These are phyloP conservation scores for Sebastes ruberrimus DNA, from an alignment of 2,797 vertebrate species.

Conservation along the genomic window DNA sequence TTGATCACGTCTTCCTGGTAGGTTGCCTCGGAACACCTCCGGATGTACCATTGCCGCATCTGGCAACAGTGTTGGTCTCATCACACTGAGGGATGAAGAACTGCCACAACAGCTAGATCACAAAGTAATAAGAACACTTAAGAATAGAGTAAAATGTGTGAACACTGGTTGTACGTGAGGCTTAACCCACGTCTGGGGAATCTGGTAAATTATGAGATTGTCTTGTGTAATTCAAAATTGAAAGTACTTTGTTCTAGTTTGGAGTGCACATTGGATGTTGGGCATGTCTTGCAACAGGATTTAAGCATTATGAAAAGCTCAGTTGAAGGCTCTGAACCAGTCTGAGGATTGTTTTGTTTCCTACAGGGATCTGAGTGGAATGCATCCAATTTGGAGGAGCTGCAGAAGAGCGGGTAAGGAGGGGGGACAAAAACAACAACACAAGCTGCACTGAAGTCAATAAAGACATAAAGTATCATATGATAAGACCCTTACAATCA, in stretches of 20 bases:
- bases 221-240: constrained; percentile 41
- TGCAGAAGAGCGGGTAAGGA: constrained; percentile 95
- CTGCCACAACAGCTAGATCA: not conserved
- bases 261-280: constrained; percentile 2
- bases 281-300: constrained; percentile 33
- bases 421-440: not conserved
- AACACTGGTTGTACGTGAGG: not conserved
- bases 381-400: constrained; percentile 96
- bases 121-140: not conserved
- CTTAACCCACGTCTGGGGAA: not conserved
- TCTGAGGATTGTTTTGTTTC: constrained; percentile 67
- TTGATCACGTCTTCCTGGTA: constrained; percentile 97
- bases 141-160: not conserved
- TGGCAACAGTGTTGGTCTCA: not conserved
- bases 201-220: not conserved
- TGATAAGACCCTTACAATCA: not conserved
- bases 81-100: not conserved
- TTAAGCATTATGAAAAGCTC: constrained; percentile 58
- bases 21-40: constrained; percentile 30
- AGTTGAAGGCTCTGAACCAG: constrained; percentile 40
- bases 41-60: not conserved
- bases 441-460: not conserved
- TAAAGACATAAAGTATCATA: not conserved
- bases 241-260: constrained; percentile 40
- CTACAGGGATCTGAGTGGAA: constrained; percentile 98